Evolutionary conservation across 2,888 invertebrate genomes (phyloP).

Genomic region (Dendrolimus pini): DNA sequence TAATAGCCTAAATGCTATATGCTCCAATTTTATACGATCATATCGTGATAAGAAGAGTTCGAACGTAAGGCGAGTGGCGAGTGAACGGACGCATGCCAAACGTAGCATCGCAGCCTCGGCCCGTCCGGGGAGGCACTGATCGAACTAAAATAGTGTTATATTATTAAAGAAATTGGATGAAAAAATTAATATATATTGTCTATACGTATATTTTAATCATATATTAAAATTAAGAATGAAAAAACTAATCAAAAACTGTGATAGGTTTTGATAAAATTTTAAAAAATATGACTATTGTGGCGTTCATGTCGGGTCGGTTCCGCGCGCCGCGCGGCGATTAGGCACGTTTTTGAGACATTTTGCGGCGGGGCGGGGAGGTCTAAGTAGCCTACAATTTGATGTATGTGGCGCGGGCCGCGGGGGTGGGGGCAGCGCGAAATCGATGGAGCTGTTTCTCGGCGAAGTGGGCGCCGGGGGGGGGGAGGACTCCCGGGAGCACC

Average conservation of each 20-base stretch:
- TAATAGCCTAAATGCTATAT: slow-evolving; percentile 68
- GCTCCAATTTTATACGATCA: slow-evolving; percentile 66
- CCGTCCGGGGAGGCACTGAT: slow-evolving; percentile 34
- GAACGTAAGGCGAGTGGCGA: slow-evolving; percentile 33
- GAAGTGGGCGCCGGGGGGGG: slow-evolving; percentile 15
- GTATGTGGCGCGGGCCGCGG: slow-evolving; percentile 13
- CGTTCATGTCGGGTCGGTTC: slow-evolving; percentile 25
- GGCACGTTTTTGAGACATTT: slow-evolving; percentile 23
- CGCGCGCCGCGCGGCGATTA: slow-evolving; percentile 35
- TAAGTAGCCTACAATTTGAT: too few relatives aligned
- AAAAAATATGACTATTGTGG: slow-evolving; percentile 37
- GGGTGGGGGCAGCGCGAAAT: slow-evolving; percentile 37
- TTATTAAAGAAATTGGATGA: slow-evolving; percentile 67
- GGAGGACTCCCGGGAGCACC: background rate
- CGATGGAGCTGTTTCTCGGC: slow-evolving; percentile 48
- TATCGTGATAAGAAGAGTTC: slow-evolving; percentile 54
- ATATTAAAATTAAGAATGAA: slow-evolving; percentile 74
- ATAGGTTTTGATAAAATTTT: slow-evolving; percentile 77
- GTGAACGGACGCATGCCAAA: slow-evolving; percentile 41
- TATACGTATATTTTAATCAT: slow-evolving; percentile 76
- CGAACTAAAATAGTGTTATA: slow-evolving; percentile 72
- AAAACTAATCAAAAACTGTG: slow-evolving; percentile 76
- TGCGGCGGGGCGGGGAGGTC: slow-evolving; percentile 1
- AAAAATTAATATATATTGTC: slow-evolving; percentile 65
- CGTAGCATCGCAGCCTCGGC: slow-evolving; percentile 14